These are phyloP conservation scores for Apis mellifera DNA, from an alignment of 1,140 invertebrate genomes.

Conservation along the genomic window DNA sequence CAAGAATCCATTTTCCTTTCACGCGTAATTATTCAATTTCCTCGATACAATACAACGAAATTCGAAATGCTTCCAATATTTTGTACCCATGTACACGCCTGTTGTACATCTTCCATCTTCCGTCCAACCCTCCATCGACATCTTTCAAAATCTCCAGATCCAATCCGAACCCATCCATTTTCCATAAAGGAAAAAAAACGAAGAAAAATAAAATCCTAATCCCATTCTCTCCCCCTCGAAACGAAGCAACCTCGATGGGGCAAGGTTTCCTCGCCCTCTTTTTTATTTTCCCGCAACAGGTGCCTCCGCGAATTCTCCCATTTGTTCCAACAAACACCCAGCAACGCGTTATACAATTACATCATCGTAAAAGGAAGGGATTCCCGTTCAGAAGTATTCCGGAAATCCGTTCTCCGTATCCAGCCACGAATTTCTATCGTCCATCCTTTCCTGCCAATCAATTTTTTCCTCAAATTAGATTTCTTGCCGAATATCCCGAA, in stretches of 20 bases:
- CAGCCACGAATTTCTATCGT: too few relatives aligned
- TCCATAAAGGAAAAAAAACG: constrained; percentile 2
- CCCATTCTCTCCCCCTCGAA: constrained; percentile 1
- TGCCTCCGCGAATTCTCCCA: constrained; percentile 26
- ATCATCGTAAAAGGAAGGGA: neutral
- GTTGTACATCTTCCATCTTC: neutral
- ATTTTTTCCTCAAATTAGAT: too few relatives aligned
- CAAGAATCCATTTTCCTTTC: too few relatives aligned
- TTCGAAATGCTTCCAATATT: neutral
- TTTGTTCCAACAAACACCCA: neutral
- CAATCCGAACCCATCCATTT: neutral
- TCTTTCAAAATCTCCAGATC: neutral
- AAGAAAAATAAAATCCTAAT: neutral
- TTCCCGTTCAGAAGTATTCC: too few relatives aligned
- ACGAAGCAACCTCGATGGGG: neutral
- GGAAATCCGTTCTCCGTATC: too few relatives aligned
- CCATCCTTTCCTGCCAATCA: too few relatives aligned
- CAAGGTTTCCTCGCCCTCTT: neutral
- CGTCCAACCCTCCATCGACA: neutral
- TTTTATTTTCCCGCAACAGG: constrained; percentile 37
- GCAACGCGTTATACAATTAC: neutral
- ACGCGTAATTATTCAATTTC: neutral
- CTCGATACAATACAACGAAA: neutral
- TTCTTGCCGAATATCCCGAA: too few relatives aligned
- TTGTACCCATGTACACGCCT: neutral